Conservation (phyloP, 2,888 invertebrate genomes). For the Hedychridium roseum region DNA sequence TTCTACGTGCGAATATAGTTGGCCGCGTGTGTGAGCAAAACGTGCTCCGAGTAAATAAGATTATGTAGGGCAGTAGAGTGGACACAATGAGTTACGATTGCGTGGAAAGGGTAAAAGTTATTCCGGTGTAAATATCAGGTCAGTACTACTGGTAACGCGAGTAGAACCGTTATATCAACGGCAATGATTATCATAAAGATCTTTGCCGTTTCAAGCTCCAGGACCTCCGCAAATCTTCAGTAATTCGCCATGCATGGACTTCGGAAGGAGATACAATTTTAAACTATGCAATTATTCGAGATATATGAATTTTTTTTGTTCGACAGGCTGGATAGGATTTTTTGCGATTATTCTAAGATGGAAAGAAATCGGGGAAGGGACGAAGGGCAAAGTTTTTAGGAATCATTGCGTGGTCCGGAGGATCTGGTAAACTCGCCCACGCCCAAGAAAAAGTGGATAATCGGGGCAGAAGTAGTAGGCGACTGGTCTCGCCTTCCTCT, state of each 20-base stretch:
- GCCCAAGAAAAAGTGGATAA: conserved; percentile 38
- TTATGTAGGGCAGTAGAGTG: conserved; percentile 39
- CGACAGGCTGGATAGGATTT: too few species aligned
- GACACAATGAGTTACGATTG: conserved; percentile 29
- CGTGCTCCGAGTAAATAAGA: conserved; percentile 19
- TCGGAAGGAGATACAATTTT: too few species aligned
- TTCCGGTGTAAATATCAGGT: conserved; percentile 38
- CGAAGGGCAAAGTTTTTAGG: too few species aligned
- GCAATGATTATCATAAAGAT: conserved; percentile 23
- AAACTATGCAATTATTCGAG: too few species aligned
- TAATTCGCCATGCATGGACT: too few species aligned
- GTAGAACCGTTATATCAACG: conserved; percentile 33
- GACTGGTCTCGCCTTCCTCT: conserved; percentile 22
- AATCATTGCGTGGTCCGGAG: too few species aligned
- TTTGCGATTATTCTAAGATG: too few species aligned
- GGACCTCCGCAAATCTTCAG: too few species aligned
- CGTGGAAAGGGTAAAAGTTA: conserved; percentile 43
- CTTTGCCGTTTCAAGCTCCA: too few species aligned
- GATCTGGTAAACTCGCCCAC: conserved; percentile 3
- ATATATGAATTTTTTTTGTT: too few species aligned
- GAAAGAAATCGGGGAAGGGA: too few species aligned
- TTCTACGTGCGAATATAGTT: too few species aligned
- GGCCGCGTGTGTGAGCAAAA: conserved; percentile 8
- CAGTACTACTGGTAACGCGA: conserved; percentile 19
- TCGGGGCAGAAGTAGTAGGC: conserved; percentile 43